Evolutionary conservation across 2,113 vertebrate genomes (phyloP), one percentile per base, ranked within the genome.

Genomic region (Crotalus tigris): DNA sequence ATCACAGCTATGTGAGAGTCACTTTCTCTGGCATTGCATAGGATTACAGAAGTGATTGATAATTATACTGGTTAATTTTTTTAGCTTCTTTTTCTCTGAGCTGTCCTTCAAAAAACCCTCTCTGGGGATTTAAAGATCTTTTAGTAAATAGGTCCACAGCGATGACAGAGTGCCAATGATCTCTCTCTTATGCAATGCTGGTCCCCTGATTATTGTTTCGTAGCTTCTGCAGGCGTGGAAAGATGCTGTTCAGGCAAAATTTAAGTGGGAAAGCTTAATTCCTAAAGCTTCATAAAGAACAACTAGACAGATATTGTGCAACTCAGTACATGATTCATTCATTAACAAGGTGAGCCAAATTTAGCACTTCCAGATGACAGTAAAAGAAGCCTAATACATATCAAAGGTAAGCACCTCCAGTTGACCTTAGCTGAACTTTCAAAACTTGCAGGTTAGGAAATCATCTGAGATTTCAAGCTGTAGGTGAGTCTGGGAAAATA

Each of bases 1-100:
- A 51, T 93, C 4, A 23, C 81, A 1, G 3, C 0, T 90, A 11
- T 91, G 19, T 90, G n/a, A 87, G 23, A 94, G 19, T 23, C 94
- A 90, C 54, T 94, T 95, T 57, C 69, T 91, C 89, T 93, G 94
- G 53, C 85, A 93, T 93, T 95, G 75, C 64, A 92, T 94, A 92
- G 10, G 61, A 89, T 93, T 91, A 93, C 44, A 86, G 33, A 64
- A 81, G 2, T 92, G 89, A 94, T 26, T 39, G 54, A 90, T 91
- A 95, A 92, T n/a, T 92, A 0, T 92, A 92, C 29, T 13, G 11
- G 87, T 85, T 94, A 26, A 64, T 88, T 0, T 92, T 54, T 92
- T 93, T 92, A 33, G n/a, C 89, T 95, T 92, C 12, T 90, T 1
- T 95, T 94, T 94, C 86, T 90, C 9, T 81, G 24, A 90, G 11